phyloP scores from a whole-genome alignment of 2,113 vertebrate genomes.

The Dunckerocampus dactyliophorus region DNA sequence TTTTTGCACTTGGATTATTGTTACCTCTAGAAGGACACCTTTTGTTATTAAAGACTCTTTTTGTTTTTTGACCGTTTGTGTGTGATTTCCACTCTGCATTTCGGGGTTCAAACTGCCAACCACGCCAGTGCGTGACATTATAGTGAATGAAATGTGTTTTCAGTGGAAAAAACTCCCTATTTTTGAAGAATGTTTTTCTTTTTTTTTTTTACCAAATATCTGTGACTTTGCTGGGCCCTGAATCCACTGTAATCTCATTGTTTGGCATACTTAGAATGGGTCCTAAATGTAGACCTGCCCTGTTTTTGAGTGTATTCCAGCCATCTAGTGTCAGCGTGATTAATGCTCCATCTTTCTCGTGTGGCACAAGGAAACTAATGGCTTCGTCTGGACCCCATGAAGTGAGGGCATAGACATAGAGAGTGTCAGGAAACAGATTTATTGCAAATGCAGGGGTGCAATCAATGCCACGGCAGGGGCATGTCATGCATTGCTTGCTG shows the following conservation, averaged over 20 bases:
- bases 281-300: conserved; percentile 7
- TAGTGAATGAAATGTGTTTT: no score
- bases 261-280: not conserved
- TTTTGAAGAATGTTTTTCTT: no score
- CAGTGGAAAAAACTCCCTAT: no score
- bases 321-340: conserved; percentile 7
- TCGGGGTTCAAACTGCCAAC: no score
- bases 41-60: no score
- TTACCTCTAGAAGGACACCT: no score
- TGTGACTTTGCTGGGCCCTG: no score
- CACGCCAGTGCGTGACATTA: no score
- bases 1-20: no score
- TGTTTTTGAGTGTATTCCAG: not conserved
- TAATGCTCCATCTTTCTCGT: conserved; percentile 6
- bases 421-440: conserved; percentile 40
- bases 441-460: conserved; percentile 35
- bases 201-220: no score
- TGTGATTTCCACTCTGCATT: no score
- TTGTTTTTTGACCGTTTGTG: no score
- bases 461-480: conserved; percentile 33
- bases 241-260: not conserved
- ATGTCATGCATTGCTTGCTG: not conserved
- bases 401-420: conserved; percentile 14
- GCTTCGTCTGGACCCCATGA: conserved; percentile 19
- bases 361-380: conserved; percentile 38